Evolutionary conservation across 2,113 vertebrate species (phyloP).

Genomic region (cattle (Bos taurus)): ARS-UCD2.0 NC_037332.1:83997501-83998000

Average conservation of each 20-base stretch:
- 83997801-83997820: background rate
- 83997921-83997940: background rate
- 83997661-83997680: background rate
- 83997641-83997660: background rate
- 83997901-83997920: background rate
- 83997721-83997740: background rate
- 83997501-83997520: background rate
- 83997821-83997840: background rate
- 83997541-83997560: background rate
- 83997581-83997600: background rate
- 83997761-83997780: background rate
- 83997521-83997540: background rate
- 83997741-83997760: background rate
- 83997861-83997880: background rate
- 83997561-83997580: background rate
- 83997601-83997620: background rate
- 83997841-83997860: background rate
- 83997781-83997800: background rate
- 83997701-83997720: background rate
- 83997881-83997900: background rate
- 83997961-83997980: background rate
- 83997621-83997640: background rate
- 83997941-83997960: background rate
- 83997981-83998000: background rate
- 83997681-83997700: background rate